Base-by-base conservation (phyloP, 2,888 invertebrate genomes). In the Dicyrtomina minuta region DNA sequence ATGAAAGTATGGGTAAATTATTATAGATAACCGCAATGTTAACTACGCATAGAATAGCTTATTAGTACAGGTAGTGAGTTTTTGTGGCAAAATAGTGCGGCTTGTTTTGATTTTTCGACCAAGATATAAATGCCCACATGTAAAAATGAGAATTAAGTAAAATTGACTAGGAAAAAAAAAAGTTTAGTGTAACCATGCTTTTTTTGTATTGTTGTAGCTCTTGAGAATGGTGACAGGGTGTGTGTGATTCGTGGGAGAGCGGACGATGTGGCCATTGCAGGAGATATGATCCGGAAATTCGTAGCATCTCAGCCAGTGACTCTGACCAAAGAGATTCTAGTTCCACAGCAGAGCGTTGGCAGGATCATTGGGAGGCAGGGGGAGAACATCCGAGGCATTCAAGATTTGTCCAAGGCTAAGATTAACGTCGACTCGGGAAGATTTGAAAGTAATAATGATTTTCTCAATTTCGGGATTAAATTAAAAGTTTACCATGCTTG, bases 351-450 rank as follows among this genome's bases (percentile, higher is more conserved):
- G 81, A 84, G 88, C 26, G 86, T 88, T 62, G 89, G 89, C 1
- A 86, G 87, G 79, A 88, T 95, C 64, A 90, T 92, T 78, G 93
- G 91, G 0, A 83, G 87, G 61, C 87, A 88, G 64, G 92, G 92
- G 0, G 89, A 89, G 66, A 87, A 84, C 53, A 87, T 93, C 64
- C 86, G 86, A 62, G 85, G 88, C 56, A 90, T 95, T 67, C 87
- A 88, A 70, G 87, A 87, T 75, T 81, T 84, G 15, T 90, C 92
- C 12, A 88, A 89, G 70, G 90, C 93, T 0, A 90, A 89, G 75
- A 83, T 92, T 1, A 87, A 85, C 73, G 81, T 91, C n/a, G 85
- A 86, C 74, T 83, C 80, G 27, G 58, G 49, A 46, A 65, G 64
- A 22, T 68, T 69, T 58, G 26, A 41, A 49, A 70, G 67, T 51